Conservation (phyloP, 2,113 vertebrate genomes). For the Balaeniceps rex region DNA sequence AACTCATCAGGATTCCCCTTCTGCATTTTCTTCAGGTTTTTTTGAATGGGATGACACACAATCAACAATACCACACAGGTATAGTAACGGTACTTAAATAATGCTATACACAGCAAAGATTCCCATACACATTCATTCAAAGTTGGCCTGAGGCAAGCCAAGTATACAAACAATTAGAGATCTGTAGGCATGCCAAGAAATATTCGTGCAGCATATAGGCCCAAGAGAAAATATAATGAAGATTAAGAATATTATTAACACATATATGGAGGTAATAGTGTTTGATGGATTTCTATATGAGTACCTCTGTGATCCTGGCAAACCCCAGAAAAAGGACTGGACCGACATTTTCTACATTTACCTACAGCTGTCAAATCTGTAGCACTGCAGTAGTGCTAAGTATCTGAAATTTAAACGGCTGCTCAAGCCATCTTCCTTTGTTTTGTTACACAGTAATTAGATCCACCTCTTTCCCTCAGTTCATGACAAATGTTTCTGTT, state of each 20-base stretch:
- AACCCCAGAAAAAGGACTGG: neutral
- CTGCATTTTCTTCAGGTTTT: neutral
- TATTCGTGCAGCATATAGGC: neutral
- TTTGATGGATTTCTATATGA: neutral
- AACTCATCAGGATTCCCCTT: neutral
- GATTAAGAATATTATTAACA: conserved; percentile 29
- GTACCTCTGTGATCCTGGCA: neutral
- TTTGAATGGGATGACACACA: neutral
- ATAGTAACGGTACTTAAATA: neutral
- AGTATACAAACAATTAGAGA: conserved; percentile 30
- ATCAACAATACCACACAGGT: neutral
- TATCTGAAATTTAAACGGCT: neutral
- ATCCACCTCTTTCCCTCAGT: neutral
- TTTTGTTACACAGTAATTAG: neutral
- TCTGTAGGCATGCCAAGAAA: conserved; percentile 33
- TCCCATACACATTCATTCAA: neutral
- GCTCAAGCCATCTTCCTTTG: neutral
- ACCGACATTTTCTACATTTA: neutral
- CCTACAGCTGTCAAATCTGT: neutral
- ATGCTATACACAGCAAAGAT: neutral
- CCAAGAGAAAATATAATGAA: conserved; percentile 42
- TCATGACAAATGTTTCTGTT: neutral
- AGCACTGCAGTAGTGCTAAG: neutral
- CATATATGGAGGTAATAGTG: neutral
- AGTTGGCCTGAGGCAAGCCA: conserved; percentile 9